A percentile compares a stretch with the other conserved stretches of the same genome.
phyloP scores from a whole-genome alignment of 2,113 vertebrate genomes.

The Saimiri boliviensis region DNA sequence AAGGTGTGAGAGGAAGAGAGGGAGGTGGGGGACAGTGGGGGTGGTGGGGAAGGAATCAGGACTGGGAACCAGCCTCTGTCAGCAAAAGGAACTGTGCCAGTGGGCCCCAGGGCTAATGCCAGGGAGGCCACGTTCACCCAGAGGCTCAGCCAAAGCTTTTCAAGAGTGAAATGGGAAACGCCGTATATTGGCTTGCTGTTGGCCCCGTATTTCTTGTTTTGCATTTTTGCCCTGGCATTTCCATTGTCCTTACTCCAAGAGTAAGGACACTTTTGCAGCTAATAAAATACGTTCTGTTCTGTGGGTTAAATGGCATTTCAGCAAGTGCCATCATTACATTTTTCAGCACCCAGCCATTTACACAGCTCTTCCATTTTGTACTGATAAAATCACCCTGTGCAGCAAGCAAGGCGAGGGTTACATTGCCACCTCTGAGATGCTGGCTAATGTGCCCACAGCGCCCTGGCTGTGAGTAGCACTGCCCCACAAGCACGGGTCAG shows the following conservation, averaged over 20 bases:
- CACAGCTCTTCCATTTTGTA: neutral
- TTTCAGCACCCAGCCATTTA: neutral
- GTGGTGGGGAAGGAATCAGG: neutral
- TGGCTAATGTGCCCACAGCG: neutral
- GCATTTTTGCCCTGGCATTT: slow-evolving; percentile 2
- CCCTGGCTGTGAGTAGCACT: neutral
- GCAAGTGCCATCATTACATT: neutral
- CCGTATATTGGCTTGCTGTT: neutral
- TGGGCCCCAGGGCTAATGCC: neutral
- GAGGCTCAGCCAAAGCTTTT: neutral
- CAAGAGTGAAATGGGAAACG: neutral
- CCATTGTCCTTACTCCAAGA: neutral
- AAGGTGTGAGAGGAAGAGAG: neutral
- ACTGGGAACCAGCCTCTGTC: neutral
- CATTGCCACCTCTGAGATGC: neutral
- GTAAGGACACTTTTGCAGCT: neutral
- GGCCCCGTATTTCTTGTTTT: neutral
- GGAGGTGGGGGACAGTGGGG: neutral
- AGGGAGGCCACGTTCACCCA: neutral
- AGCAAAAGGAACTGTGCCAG: neutral
- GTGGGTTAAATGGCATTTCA: neutral
- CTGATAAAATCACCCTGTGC: neutral
- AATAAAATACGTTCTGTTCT: neutral
- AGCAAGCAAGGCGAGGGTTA: neutral
- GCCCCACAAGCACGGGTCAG: neutral